Percentiles rank a stretch among this genome's conserved stretches.
Evolutionary conservation across 2,113 vertebrate genomes (phyloP).

Genomic region (Genyomyrus donnyi): DNA sequence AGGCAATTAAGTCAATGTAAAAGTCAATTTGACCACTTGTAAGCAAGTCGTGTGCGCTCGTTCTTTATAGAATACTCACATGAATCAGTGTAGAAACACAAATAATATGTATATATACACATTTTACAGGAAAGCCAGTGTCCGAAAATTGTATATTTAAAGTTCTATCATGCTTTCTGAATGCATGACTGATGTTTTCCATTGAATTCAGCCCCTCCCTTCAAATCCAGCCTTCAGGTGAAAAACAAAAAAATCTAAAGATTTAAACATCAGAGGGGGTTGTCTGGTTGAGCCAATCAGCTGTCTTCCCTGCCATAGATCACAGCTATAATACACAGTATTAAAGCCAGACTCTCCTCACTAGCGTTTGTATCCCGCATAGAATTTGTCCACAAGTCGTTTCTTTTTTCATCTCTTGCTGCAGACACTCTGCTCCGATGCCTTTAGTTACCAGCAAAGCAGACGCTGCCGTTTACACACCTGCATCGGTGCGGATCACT

Average conservation of each 20-base stretch:
- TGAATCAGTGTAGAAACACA: neutral
- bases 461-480: slow-evolving; percentile 26
- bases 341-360: slow-evolving; percentile 65
- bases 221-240: slow-evolving; percentile 13
- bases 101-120: neutral
- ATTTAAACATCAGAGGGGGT: slow-evolving; percentile 68
- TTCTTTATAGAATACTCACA: neutral
- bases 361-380: slow-evolving; percentile 57
- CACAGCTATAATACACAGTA: slow-evolving; percentile 69
- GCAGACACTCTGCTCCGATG: slow-evolving; percentile 25
- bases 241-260: neutral
- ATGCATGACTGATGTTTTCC: neutral
- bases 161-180: neutral
- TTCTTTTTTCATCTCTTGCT: slow-evolving; percentile 9
- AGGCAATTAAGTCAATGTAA: neutral
- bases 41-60: neutral
- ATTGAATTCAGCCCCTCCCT: slow-evolving; percentile 7
- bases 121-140: neutral
- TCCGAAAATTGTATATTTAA: neutral
- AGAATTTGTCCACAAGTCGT: slow-evolving; percentile 40
- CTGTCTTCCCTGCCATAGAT: slow-evolving; percentile 57
- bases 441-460: slow-evolving; percentile 19
- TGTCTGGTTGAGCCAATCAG: slow-evolving; percentile 71
- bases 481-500: slow-evolving; percentile 26
- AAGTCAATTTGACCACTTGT: neutral